Percentiles rank a stretch among this genome's conserved stretches.
Evolutionary conservation across 2,797 vertebrate species (phyloP).

Genomic region (Thalassophryne amazonica): DNA sequence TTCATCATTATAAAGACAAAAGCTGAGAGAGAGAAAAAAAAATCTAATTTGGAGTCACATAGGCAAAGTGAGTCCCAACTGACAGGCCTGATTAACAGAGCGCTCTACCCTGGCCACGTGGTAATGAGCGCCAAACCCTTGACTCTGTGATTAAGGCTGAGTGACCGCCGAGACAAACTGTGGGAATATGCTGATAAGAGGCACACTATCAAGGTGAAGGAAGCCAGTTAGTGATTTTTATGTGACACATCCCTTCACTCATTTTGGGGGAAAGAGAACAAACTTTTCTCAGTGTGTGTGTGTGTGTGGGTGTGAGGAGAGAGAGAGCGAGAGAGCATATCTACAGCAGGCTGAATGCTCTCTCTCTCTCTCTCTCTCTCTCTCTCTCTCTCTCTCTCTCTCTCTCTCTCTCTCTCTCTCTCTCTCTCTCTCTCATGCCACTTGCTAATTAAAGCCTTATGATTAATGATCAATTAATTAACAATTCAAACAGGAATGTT

Average conservation of each 20-base stretch:
- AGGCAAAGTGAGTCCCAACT: not conserved
- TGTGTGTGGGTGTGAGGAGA: not conserved
- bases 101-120: not conserved
- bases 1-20: not conserved
- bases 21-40: not conserved
- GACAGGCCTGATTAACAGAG: not conserved
- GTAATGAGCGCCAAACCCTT: constrained; percentile 12
- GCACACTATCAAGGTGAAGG: constrained; percentile 2
- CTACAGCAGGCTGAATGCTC: no score
- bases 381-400: no score
- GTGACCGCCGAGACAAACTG: not conserved
- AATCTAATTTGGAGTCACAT: not conserved
- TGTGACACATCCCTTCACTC: no score
- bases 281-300: no score
- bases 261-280: no score
- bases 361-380: no score
- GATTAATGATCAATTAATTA: constrained; percentile 25
- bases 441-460: not conserved
- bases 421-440: not conserved
- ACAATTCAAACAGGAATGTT: not conserved
- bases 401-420: no score
- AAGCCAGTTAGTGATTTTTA: not conserved
- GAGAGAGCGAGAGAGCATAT: no score
- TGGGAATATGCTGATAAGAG: constrained; percentile 1
- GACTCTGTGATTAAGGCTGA: constrained; percentile 1